phyloP scores from a whole-genome alignment of 2,113 vertebrate genomes.

The Platanista minor region DNA sequence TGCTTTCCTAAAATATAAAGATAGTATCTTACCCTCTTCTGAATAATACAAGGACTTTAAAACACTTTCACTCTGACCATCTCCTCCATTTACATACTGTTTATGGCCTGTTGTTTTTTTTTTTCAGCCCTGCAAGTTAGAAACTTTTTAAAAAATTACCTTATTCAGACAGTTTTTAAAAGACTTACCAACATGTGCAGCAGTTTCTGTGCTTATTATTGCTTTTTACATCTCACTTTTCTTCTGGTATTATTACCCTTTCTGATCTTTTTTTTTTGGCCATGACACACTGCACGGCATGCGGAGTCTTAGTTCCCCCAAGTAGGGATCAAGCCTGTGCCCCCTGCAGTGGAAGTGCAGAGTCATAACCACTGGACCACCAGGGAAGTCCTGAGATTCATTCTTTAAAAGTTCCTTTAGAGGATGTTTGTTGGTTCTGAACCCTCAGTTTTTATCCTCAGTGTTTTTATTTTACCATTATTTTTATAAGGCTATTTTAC shows the following conservation, averaged over 20 bases:
- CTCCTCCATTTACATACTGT: not conserved
- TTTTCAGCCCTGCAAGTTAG: not conserved
- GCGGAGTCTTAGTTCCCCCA: too few relatives aligned
- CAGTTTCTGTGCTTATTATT: not conserved
- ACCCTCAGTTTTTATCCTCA: not conserved
- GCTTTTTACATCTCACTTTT: not conserved
- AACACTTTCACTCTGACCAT: not conserved
- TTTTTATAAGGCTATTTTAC: not conserved
- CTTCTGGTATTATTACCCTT: not conserved
- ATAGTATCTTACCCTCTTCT: not conserved
- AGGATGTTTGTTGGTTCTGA: not conserved
- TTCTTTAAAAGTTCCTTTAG: not conserved
- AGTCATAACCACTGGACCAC: too few relatives aligned
- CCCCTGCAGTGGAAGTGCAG: too few relatives aligned
- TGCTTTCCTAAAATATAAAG: not conserved
- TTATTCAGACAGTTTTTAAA: not conserved
- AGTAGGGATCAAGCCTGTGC: too few relatives aligned
- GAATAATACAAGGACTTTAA: not conserved
- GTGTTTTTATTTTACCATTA: not conserved
- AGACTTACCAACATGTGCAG: not conserved
- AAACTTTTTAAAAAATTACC: not conserved
- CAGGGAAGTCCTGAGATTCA: not conserved
- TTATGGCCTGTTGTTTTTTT: not conserved
- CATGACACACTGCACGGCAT: too few relatives aligned
- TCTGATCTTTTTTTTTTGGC: not conserved